These are phyloP conservation scores for Willowsia nigromaculata DNA, from an alignment of 2,888 invertebrate genomes.

Conservation along the genomic window DNA sequence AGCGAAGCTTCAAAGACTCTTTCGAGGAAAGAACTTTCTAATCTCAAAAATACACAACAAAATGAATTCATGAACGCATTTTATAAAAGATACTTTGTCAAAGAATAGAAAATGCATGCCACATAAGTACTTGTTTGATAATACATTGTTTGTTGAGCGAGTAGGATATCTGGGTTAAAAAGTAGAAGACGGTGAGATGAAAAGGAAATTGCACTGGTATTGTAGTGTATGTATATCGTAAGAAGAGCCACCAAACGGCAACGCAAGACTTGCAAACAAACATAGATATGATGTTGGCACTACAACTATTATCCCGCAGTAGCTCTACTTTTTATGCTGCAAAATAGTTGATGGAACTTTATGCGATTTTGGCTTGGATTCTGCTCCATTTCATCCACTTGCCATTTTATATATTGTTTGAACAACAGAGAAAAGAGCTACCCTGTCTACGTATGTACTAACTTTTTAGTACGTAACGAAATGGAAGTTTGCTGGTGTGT, in stretches of 20 bases:
- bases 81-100: not conserved
- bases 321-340: not conserved
- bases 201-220: not conserved
- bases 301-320: not conserved
- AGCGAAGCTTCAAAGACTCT: no score
- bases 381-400: constrained; percentile 50
- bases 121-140: not conserved
- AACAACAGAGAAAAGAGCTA: not conserved
- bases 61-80: not conserved
- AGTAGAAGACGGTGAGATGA: no score
- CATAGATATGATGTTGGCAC: not conserved
- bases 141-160: not conserved
- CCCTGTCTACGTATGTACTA: not conserved
- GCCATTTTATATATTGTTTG: not conserved
- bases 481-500: no score
- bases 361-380: constrained; percentile 57
- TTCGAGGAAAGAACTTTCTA: not conserved
- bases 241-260: no score
- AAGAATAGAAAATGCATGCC: not conserved
- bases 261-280: not conserved
- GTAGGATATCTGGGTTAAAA: not conserved
- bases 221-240: no score
- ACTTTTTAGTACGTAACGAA: no score
- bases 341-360: constrained; percentile 54
- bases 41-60: not conserved